Percentiles rank a stretch among this genome's conserved stretches.
These are phyloP conservation scores for Leptopterna dolabrata DNA, from an alignment of 2,888 invertebrate species.

Conservation along the genomic window DNA sequence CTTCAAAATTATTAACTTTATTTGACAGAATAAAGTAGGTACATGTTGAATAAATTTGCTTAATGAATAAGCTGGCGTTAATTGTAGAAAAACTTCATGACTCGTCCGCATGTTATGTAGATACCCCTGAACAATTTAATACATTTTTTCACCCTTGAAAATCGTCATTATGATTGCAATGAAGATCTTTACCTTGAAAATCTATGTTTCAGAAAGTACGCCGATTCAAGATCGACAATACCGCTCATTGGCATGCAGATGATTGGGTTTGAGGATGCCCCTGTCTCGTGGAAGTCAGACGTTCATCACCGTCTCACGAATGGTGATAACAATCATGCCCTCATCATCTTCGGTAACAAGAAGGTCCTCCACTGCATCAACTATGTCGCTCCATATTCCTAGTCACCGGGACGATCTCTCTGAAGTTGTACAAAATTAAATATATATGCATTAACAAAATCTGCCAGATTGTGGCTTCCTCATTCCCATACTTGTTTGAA, in stretches of 20 bases:
- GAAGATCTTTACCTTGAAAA: too few species aligned
- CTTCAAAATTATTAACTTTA: conserved; percentile 66
- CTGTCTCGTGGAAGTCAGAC: conserved; percentile 68
- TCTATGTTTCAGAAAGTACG: conserved; percentile 63
- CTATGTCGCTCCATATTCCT: conserved; percentile 12
- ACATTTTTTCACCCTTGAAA: background rate
- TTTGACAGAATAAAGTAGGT: conserved; percentile 66
- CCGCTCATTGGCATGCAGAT: conserved; percentile 70
- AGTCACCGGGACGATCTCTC: background rate
- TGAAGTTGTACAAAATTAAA: too few species aligned
- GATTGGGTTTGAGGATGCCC: conserved; percentile 72
- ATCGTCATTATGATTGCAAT: too few species aligned
- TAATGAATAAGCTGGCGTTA: background rate
- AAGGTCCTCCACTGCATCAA: conserved; percentile 32
- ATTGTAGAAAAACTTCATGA: background rate
- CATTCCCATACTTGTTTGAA: too few species aligned
- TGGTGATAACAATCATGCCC: conserved; percentile 70
- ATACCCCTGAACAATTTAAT: background rate
- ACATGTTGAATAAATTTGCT: conserved; percentile 13
- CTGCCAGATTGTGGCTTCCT: too few species aligned
- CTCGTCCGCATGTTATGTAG: background rate
- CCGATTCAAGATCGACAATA: conserved; percentile 63
- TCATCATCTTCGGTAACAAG: conserved; percentile 67
- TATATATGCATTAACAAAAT: too few species aligned
- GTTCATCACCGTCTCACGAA: conserved; percentile 69